Conservation (phyloP, 2,797 vertebrate genomes). For the Aeoliscus strigatus region DNA sequence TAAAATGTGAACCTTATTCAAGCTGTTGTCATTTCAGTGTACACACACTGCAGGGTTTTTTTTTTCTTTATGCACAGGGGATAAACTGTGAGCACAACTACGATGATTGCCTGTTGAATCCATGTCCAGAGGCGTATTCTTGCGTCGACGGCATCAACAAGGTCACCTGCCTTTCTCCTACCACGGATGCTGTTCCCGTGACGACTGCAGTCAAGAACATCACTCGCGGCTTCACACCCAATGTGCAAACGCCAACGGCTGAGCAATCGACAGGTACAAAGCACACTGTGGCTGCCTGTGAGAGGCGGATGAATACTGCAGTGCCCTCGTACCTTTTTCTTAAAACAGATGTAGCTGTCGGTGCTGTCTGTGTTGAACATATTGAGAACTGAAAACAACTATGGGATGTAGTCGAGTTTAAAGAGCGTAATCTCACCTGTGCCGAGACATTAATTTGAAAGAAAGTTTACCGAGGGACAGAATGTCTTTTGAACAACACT, state of each 20-base stretch:
- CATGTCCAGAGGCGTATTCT: conserved; percentile 77
- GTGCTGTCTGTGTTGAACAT: too few species aligned
- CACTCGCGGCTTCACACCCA: conserved; percentile 43
- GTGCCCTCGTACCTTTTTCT: neutral
- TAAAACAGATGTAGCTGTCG: too few species aligned
- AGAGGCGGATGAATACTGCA: neutral
- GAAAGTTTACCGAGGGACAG: too few species aligned
- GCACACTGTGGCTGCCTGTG: conserved; percentile 7
- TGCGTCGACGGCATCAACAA: conserved; percentile 81
- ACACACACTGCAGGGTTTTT: conserved; percentile 35
- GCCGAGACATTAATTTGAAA: too few species aligned
- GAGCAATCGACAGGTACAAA: conserved; percentile 61
- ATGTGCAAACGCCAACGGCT: conserved; percentile 26
- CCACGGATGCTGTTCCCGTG: conserved; percentile 54
- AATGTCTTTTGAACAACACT: too few species aligned
- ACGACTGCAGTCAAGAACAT: conserved; percentile 54
- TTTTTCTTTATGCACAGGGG: conserved; percentile 68
- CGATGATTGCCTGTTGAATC: conserved; percentile 79
- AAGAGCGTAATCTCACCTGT: too few species aligned
- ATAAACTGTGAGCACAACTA: conserved; percentile 83
- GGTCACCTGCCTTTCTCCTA: conserved; percentile 76
- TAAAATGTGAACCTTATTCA: conserved; percentile 6
- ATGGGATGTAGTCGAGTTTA: too few species aligned
- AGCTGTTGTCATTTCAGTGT: conserved; percentile 19
- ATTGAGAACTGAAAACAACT: too few species aligned